A percentile compares a stretch with the other conserved stretches of the same genome.
phyloP scores from a whole-genome alignment of 2,888 invertebrate species.

The Phortica okadai region DNA sequence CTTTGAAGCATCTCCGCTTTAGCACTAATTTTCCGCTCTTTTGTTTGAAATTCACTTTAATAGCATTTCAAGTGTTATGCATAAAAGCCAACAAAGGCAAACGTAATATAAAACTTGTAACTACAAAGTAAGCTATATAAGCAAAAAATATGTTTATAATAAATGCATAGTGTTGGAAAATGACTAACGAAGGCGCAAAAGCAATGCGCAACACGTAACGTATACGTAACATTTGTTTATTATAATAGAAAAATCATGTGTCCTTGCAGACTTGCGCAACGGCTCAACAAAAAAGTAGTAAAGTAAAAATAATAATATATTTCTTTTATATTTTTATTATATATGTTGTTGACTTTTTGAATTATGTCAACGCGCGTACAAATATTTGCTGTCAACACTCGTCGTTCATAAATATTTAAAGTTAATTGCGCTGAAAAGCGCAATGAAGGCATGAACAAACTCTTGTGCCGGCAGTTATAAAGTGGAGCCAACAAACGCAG shows the following conservation, averaged over 20 bases:
- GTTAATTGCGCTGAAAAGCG: slow-evolving; percentile 48
- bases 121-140: neutral
- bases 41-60: slow-evolving; percentile 27
- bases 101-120: neutral
- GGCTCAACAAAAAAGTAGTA: no score
- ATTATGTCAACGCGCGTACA: slow-evolving; percentile 36
- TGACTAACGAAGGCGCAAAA: neutral
- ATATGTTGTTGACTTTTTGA: slow-evolving; percentile 24
- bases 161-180: no score
- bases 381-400: slow-evolving; percentile 37
- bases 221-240: slow-evolving; percentile 34
- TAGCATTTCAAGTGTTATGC: neutral
- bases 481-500: neutral
- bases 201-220: neutral
- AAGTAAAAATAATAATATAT: neutral
- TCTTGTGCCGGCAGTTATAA: slow-evolving; percentile 1
- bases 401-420: slow-evolving; percentile 51
- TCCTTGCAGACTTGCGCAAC: no score
- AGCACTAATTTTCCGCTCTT: slow-evolving; percentile 30
- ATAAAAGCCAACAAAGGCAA: neutral
- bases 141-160: no score
- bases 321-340: slow-evolving; percentile 10
- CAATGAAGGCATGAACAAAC: slow-evolving; percentile 34
- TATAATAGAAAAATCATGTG: neutral
- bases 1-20: slow-evolving; percentile 24